Evolutionary conservation across 2,797 vertebrate genomes (phyloP), one percentile per base, ranked within the genome.

Genomic region (Heliangelus exortis): DNA sequence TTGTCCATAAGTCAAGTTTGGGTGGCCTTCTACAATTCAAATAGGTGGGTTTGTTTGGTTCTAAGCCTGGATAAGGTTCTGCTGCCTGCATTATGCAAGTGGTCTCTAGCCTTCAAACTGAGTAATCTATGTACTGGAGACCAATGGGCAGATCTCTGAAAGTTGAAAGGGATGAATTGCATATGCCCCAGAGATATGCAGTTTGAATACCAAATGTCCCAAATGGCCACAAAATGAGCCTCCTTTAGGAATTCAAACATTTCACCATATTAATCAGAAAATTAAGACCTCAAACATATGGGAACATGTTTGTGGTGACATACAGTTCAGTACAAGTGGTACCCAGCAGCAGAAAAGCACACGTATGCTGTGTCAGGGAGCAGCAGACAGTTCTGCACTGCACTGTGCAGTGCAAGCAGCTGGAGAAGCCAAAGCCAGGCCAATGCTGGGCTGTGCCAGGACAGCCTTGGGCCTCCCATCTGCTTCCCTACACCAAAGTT

Each of bases 371-470:
- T 1, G 1, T 43, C 23, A 65, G 73, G 33, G 41, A 84, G 31
- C 41, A 81, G 33, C 16, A 55, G 47, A 26, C 22, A 55, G 12
- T 36, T 80, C 47, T 77, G 41, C 48, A 66, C 21, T 14, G 51
- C 63, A 69, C 36, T 2, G 1, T 6, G 13, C 55, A 68, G 9
- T 1, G 5, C 29, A 84, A 69, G 28, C 0, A 0, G n/a, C 51
- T n/a, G 16, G 59, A 34, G 18, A 90, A 93, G 34, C 19, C 77
- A 82, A 76, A 76, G 15, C 3, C 76, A 89, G 73, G 45, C 22
- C 79, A 91, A 1, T 2, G 6, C 15, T 2, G 1, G 14, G 7
- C 41, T 77, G 41, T 2, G 2, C 26, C 36, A 54, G 39, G 14
- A 57, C 50, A 82, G n/a, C 21, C n/a, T 39, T 31, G 23, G 21